Evolutionary conservation across 2,888 invertebrate species (phyloP).

Genomic region (Tenthredo notha): DNA sequence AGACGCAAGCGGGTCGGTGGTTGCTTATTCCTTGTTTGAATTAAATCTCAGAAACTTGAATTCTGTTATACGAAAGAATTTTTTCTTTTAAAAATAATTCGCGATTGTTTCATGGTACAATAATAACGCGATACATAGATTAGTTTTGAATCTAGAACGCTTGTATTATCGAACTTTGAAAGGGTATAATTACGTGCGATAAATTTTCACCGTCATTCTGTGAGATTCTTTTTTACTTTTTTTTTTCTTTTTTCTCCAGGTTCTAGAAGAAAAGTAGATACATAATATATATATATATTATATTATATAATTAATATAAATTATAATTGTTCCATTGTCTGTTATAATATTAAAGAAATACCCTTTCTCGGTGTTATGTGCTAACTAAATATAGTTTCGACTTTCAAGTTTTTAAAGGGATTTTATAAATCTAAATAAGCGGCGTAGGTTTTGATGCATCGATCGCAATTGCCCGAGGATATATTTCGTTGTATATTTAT

Average conservation of each 20-base stretch:
- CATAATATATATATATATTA: not conserved
- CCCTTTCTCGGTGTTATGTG: not conserved
- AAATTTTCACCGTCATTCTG: conserved; percentile 28
- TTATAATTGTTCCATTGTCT: not conserved
- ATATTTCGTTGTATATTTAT: conserved; percentile 32
- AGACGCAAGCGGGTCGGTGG: conserved; percentile 32
- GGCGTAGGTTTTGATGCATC: conserved; percentile 33
- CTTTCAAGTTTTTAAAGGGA: not conserved
- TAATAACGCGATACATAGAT: not conserved
- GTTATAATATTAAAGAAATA: not conserved
- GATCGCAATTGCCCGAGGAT: conserved; percentile 2
- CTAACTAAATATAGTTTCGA: not conserved
- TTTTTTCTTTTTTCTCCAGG: not conserved
- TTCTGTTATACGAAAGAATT: not conserved
- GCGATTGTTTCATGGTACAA: not conserved
- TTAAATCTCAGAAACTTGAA: not conserved
- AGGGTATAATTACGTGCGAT: conserved; percentile 43
- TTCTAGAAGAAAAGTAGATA: not conserved
- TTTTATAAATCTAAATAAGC: not conserved
- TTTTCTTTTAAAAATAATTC: not conserved
- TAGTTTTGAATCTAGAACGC: conserved; percentile 24
- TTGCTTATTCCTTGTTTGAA: conserved; percentile 1
- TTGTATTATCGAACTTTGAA: conserved; percentile 14
- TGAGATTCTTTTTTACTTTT: not conserved
- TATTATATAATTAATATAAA: not conserved